These are phyloP conservation scores for Pampus argenteus DNA, from an alignment of 2,797 vertebrate genomes.

Conservation along the genomic window DNA sequence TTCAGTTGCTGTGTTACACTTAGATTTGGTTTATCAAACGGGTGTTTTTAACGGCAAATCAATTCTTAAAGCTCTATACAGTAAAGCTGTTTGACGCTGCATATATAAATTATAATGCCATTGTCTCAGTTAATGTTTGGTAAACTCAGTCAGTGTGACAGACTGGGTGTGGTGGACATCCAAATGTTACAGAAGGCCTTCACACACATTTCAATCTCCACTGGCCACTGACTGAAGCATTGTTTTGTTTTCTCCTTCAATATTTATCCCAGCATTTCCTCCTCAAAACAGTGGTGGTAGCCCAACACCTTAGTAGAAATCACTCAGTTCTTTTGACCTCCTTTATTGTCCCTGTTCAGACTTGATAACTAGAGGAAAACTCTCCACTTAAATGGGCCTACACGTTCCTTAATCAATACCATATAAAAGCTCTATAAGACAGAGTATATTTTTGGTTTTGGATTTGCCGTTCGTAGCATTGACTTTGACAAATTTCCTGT, in stretches of 20 bases:
- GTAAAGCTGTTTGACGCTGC: not conserved
- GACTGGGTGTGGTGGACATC: slow-evolving; percentile 82
- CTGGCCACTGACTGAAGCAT: slow-evolving; percentile 13
- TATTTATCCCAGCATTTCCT: slow-evolving; percentile 7
- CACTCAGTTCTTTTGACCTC: not conserved
- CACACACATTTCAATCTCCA: slow-evolving; percentile 34
- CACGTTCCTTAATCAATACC: slow-evolving; percentile 12
- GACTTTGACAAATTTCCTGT: slow-evolving; percentile 37
- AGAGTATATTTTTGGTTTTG: too few relatives aligned
- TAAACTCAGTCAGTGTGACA: slow-evolving; percentile 49
- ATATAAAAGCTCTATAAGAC: slow-evolving; percentile 6
- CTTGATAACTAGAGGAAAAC: not conserved
- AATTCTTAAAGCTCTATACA: not conserved
- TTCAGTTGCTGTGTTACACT: not conserved
- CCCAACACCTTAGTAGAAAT: not conserved
- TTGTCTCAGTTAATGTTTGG: slow-evolving; percentile 44
- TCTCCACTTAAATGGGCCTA: not conserved
- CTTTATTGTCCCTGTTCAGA: slow-evolving; percentile 27
- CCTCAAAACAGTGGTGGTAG: not conserved
- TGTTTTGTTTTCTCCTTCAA: slow-evolving; percentile 7
- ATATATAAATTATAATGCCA: not conserved
- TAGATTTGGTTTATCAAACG: not conserved
- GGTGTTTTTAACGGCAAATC: not conserved
- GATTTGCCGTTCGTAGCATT: slow-evolving; percentile 13
- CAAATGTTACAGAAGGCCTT: slow-evolving; percentile 60